Conservation (phyloP, 2,888 invertebrate species). For the Pyrgus malvae region DNA sequence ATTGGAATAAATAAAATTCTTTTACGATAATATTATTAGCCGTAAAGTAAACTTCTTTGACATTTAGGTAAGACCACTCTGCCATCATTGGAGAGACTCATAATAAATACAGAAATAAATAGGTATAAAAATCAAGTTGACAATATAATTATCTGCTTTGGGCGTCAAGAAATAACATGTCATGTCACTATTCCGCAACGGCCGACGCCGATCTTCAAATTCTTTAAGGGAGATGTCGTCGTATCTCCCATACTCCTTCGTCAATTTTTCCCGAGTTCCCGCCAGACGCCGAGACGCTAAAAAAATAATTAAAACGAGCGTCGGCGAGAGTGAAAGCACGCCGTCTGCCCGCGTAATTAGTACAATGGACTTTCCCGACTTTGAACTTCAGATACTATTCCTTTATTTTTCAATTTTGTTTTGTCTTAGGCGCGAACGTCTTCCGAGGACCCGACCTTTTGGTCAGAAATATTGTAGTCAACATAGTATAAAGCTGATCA, state of each 20-base stretch:
- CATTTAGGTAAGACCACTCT: too few relatives aligned
- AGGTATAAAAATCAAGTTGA: too few relatives aligned
- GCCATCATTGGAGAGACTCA: too few relatives aligned
- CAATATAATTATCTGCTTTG: too few relatives aligned
- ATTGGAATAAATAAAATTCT: too few relatives aligned
- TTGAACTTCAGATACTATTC: conserved; percentile 77
- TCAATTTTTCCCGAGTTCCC: conserved; percentile 72
- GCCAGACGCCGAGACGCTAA: conserved; percentile 82
- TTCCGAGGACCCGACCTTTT: not conserved
- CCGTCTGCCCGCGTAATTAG: conserved; percentile 81
- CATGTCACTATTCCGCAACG: too few relatives aligned
- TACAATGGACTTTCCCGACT: conserved; percentile 81
- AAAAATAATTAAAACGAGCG: conserved; percentile 81
- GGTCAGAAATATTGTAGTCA: too few relatives aligned
- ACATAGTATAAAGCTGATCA: too few relatives aligned
- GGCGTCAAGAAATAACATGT: too few relatives aligned
- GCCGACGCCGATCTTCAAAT: not conserved
- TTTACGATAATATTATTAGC: too few relatives aligned
- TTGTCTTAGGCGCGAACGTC: conserved; percentile 33
- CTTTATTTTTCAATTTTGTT: conserved; percentile 59
- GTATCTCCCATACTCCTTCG: conserved; percentile 44
- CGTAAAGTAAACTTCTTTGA: too few relatives aligned
- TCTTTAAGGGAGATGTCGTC: conserved; percentile 11
- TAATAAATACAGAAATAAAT: too few relatives aligned
- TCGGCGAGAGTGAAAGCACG: conserved; percentile 78